Evolutionary conservation across 37 sponge, comb jelly and placozoan genomes (phyloP).

Genomic region (Hexactinellida sp.): DNA sequence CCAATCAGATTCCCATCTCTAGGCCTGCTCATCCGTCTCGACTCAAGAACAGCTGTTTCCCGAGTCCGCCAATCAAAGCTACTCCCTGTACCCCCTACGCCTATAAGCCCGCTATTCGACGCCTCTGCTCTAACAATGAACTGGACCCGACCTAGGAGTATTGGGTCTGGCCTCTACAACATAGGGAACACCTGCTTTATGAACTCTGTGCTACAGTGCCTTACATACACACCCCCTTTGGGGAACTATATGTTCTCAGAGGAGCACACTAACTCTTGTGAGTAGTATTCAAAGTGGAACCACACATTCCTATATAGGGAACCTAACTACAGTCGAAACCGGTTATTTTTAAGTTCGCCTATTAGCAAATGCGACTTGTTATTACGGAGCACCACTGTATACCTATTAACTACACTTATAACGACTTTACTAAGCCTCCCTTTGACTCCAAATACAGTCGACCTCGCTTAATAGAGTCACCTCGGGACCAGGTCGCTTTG

Average conservation of each 20-base stretch:
- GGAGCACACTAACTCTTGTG: slow-evolving; percentile 69
- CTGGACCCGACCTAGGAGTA: slow-evolving; percentile 49
- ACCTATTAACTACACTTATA: too few relatives aligned
- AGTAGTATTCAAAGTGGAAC: slow-evolving; percentile 18
- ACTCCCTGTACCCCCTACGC: slow-evolving; percentile 20
- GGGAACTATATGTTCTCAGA: slow-evolving; percentile 44
- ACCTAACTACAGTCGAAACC: too few relatives aligned
- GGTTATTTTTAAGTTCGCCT: too few relatives aligned
- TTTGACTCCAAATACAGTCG: too few relatives aligned
- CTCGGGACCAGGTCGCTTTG: too few relatives aligned
- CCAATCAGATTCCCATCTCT: not conserved
- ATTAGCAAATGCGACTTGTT: too few relatives aligned
- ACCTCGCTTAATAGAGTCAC: too few relatives aligned
- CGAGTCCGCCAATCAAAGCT: not conserved
- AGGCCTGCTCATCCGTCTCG: not conserved
- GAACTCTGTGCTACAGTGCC: slow-evolving; percentile 93
- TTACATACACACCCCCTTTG: slow-evolving; percentile 92
- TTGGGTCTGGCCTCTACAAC: slow-evolving; percentile 81
- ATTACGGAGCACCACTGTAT: too few relatives aligned
- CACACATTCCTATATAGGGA: not conserved
- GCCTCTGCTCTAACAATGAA: slow-evolving; percentile 33
- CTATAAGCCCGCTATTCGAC: slow-evolving; percentile 38
- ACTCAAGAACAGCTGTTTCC: not conserved
- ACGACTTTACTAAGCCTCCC: too few relatives aligned
- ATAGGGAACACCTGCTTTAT: slow-evolving; percentile 96